phyloP scores from a whole-genome alignment of 2,113 vertebrate species.

The Sylvia atricapilla region DNA sequence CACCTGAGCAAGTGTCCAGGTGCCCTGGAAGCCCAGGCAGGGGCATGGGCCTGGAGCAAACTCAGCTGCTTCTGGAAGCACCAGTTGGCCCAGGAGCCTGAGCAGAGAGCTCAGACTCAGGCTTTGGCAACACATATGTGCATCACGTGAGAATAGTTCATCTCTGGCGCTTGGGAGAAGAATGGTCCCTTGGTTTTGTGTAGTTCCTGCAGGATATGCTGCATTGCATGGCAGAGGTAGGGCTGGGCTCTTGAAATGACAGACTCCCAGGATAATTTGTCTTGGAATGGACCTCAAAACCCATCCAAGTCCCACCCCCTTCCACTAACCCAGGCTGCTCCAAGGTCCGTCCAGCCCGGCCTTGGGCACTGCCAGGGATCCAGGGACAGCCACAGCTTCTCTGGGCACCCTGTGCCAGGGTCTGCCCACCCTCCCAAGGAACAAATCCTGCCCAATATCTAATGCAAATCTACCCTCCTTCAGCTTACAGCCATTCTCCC shows the following conservation, averaged over 20 bases:
- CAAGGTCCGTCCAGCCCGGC: background rate
- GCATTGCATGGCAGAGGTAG: background rate
- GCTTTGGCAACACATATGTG: background rate
- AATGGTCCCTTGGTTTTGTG: background rate
- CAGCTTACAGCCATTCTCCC: background rate
- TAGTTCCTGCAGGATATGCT: background rate
- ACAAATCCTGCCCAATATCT: background rate
- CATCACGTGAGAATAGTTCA: background rate
- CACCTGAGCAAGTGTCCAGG: background rate
- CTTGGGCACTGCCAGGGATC: background rate
- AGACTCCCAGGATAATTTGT: background rate
- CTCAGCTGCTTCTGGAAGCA: background rate
- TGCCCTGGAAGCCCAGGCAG: background rate
- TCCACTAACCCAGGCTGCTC: rapidly evolving
- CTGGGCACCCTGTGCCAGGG: background rate
- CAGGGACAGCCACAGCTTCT: background rate
- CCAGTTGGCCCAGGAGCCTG: rapidly evolving
- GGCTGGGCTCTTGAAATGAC: background rate
- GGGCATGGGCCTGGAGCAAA: background rate
- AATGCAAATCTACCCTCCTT: background rate
- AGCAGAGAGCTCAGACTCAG: background rate
- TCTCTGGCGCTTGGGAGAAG: background rate
- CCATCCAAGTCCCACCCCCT: background rate
- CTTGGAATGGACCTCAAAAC: background rate
- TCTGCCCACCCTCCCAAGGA: background rate